Base-by-base conservation (phyloP, 2,888 invertebrate species). In the Arctia plantaginis region DNA sequence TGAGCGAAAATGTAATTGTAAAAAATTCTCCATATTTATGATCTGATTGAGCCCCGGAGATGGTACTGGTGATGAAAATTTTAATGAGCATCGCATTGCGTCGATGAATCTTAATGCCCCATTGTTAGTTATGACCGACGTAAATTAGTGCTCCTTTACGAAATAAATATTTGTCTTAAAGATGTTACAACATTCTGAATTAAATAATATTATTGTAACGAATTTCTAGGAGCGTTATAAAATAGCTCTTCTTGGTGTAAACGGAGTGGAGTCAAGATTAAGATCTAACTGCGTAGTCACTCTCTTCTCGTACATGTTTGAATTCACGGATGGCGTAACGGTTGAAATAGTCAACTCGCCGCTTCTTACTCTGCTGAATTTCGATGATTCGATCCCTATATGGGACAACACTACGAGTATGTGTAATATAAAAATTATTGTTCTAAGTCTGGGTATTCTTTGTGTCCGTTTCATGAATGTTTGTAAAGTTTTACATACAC, bases 81-180 rank as follows among this genome's bases (percentile, higher is more conserved):
- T 86, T 84, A 83, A 86, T 81, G 80, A 84, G 75, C 65, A 68
- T 41, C 66, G 72, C 71, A 81, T 79, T 81, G 76, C 80, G 75
- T 59, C 23, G n/a, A 71, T 82, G 83, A 81, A 83, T 87, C 75
- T 81, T 87, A 84, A 86, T 86, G 82, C 71, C 10, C 86, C 75
- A 87, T 86, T 86, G 86, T 86, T 83, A 27, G 59, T 23, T 68
- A 80, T 79, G 67, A 72, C 75, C 69, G 66, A 39, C 69, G 77
- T 70, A 76, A 80, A 82, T 84, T 77, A 81, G 71, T 71, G 71
- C 72, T 79, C 73, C 59, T 62, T 86, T 81, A 80, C 81, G 86
- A 86, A 86, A 86, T 80, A 81, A 85, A 85, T 86, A 86, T 85
- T 85, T 86, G 85, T 78, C 73, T 86, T 78, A 51, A 30, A 65